Evolutionary conservation across 92 coral and sea anemone genomes (phyloP).

Genomic region (Paramuricea clavata): DNA sequence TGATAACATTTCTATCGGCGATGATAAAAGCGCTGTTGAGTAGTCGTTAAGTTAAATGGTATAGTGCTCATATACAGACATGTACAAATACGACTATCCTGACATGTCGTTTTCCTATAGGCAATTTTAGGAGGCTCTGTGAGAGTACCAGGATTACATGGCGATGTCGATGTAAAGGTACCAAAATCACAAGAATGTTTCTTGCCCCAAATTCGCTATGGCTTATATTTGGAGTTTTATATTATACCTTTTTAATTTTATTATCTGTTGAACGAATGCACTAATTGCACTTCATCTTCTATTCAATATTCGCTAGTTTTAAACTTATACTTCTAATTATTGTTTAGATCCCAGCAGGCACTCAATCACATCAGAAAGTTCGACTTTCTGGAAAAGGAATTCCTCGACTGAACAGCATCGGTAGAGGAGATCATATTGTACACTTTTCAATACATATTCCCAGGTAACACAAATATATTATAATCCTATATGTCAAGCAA

Average conservation of each 20-base stretch:
- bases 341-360: constrained; percentile 89
- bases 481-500: background rate
- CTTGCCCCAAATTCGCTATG: background rate
- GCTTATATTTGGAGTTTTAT: background rate
- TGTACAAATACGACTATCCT: too few relatives aligned
- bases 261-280: background rate
- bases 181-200: background rate
- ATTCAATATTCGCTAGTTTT: background rate
- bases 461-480: constrained; percentile 68
- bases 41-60: too few relatives aligned
- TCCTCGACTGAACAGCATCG: constrained; percentile 89
- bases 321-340: background rate
- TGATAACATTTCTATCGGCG: too few relatives aligned
- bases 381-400: constrained; percentile 92
- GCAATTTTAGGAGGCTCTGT: constrained; percentile 95
- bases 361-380: constrained; percentile 95
- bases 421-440: constrained; percentile 93
- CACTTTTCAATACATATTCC: constrained; percentile 95
- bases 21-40: too few relatives aligned
- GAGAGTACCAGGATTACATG: constrained; percentile 90
- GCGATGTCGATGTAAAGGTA: constrained; percentile 92
- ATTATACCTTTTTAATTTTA: background rate
- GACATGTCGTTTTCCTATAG: constrained; percentile 42
- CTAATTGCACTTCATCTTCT: background rate
- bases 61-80: too few relatives aligned